phyloP scores from a whole-genome alignment of 2,888 invertebrate genomes.

The Cryptus armator region DNA sequence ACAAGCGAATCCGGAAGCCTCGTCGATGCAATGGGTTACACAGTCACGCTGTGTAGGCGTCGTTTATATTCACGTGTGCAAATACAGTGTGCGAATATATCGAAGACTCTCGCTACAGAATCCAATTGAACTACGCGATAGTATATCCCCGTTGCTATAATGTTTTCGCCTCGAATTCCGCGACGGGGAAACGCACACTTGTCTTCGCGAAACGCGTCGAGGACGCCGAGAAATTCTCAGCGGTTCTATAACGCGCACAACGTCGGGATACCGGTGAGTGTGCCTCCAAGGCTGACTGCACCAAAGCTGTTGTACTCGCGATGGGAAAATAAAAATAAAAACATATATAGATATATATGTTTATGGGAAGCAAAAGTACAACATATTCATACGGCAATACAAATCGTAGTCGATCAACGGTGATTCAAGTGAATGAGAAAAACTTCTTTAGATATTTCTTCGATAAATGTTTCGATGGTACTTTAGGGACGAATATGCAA shows the following conservation, averaged over 20 bases:
- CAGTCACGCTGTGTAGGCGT: slow-evolving; percentile 3
- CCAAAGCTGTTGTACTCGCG: neutral
- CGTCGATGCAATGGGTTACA: slow-evolving; percentile 43
- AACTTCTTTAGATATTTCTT: neutral
- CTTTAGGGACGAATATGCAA: neutral
- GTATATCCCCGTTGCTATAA: slow-evolving; percentile 6
- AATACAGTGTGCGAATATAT: slow-evolving; percentile 17
- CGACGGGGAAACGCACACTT: slow-evolving; percentile 60
- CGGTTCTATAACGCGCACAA: neutral
- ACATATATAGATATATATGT: neutral
- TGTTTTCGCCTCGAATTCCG: slow-evolving; percentile 51
- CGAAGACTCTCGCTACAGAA: slow-evolving; percentile 21
- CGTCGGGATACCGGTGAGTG: slow-evolving; percentile 5
- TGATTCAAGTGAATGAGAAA: neutral
- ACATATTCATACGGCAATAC: neutral
- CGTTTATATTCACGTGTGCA: neutral
- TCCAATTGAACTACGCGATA: slow-evolving; percentile 23
- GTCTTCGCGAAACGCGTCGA: slow-evolving; percentile 53
- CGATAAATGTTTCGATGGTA: neutral
- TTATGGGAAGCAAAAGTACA: neutral
- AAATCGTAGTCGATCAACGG: neutral
- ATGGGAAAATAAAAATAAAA: neutral
- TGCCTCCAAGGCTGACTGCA: slow-evolving; percentile 3
- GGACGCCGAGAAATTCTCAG: slow-evolving; percentile 57
- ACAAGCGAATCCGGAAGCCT: slow-evolving; percentile 63